Conservation (phyloP, 2,113 vertebrate species). For the Jaculus jaculus region DNA sequence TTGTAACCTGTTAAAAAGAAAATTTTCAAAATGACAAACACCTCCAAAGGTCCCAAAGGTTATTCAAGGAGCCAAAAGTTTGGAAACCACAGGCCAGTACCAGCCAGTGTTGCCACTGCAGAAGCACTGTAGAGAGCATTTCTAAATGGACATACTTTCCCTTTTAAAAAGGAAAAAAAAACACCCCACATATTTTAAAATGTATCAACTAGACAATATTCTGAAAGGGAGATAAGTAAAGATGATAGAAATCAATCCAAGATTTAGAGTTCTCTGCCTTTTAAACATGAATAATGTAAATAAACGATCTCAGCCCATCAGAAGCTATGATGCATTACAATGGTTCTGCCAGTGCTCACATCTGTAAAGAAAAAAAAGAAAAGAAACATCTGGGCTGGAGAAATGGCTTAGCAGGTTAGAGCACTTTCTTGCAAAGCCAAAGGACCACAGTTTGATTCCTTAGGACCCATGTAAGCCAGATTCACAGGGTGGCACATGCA, state of each 20-base stretch:
- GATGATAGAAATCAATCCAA: not conserved
- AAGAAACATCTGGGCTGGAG: no score
- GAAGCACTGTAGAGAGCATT: not conserved
- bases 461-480: no score
- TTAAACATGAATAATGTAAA: constrained; percentile 24
- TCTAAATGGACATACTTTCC: not conserved
- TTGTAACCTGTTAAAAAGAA: not conserved
- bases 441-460: no score
- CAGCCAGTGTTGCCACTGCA: not conserved
- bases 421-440: no score
- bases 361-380: constrained; percentile 13
- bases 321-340: constrained; percentile 24
- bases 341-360: not conserved
- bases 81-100: not conserved
- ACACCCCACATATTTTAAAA: not conserved
- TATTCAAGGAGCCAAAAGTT: fast-evolving
- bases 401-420: no score
- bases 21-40: not conserved
- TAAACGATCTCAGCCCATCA: constrained; percentile 12
- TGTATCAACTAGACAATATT: not conserved
- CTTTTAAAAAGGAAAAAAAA: not conserved
- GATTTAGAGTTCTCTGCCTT: constrained; percentile 23
- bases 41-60: not conserved
- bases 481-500: no score
- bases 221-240: constrained; percentile 12